These are phyloP conservation scores for Drosophila koepferae DNA, from an alignment of 2,888 invertebrate genomes.

Conservation along the genomic window DNA sequence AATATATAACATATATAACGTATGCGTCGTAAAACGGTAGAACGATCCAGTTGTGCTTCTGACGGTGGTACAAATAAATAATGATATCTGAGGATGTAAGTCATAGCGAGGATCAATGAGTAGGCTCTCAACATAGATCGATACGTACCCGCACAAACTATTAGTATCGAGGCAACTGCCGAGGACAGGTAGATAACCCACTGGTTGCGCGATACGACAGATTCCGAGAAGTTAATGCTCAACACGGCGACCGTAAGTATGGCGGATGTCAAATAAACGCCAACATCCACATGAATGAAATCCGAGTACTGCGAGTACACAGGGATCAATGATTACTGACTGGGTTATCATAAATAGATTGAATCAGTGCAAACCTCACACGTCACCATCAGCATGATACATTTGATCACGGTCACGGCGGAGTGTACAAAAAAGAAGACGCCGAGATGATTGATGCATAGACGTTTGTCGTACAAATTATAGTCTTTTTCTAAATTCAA, in stretches of 20 bases:
- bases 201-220: not conserved
- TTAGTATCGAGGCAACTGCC: not conserved
- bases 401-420: slow-evolving; percentile 15
- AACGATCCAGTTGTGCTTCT: slow-evolving; percentile 16
- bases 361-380: slow-evolving; percentile 32
- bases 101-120: too few species aligned
- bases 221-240: slow-evolving; percentile 38
- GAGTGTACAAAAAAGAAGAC: slow-evolving; percentile 47
- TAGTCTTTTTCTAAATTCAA: slow-evolving; percentile 47
- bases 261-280: not conserved
- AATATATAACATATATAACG: slow-evolving; percentile 43
- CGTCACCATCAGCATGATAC: slow-evolving; percentile 30
- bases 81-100: slow-evolving; percentile 6
- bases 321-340: not conserved
- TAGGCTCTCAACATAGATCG: not conserved
- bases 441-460: slow-evolving; percentile 22
- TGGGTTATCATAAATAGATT: not conserved
- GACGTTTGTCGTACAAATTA: slow-evolving; percentile 42
- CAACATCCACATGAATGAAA: slow-evolving; percentile 38
- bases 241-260: slow-evolving; percentile 16
- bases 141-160: slow-evolving; percentile 41
- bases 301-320: slow-evolving; percentile 21
- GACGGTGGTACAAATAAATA: slow-evolving; percentile 33
- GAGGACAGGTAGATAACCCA: slow-evolving; percentile 46
- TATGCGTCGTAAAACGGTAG: slow-evolving; percentile 49